phyloP scores from a whole-genome alignment of 2,888 invertebrate genomes.

The Drosophila maculinotata region DNA sequence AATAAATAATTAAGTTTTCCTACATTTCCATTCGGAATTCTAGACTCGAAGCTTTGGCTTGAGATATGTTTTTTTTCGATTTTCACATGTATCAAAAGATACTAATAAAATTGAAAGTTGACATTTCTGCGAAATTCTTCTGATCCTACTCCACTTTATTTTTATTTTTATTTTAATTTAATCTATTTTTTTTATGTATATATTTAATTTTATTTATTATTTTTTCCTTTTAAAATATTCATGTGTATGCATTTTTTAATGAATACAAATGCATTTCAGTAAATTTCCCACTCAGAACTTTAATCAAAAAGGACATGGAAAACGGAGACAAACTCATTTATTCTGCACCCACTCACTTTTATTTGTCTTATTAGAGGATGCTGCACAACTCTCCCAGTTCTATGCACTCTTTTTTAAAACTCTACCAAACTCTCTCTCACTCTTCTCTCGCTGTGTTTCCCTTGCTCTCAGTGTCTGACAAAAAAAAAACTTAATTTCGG shows the following conservation, averaged over 20 bases:
- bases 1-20: too few relatives aligned
- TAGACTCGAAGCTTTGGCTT: not conserved
- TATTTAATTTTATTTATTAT: not conserved
- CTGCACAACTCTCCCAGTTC: constrained; percentile 63
- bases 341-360: constrained; percentile 34
- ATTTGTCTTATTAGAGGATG: constrained; percentile 46
- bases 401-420: constrained; percentile 38
- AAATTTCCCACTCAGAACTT: constrained; percentile 27
- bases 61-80: not conserved
- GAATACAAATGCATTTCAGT: constrained; percentile 13
- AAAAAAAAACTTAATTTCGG: constrained; percentile 53
- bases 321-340: not conserved
- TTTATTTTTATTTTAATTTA: too few relatives aligned
- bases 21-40: too few relatives aligned
- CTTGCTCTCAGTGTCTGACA: constrained; percentile 30
- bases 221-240: too few relatives aligned
- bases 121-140: too few relatives aligned
- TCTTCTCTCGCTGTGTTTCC: constrained; percentile 22
- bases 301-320: constrained; percentile 42
- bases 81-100: not conserved
- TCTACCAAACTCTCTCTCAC: constrained; percentile 40
- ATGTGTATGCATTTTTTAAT: too few relatives aligned
- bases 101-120: too few relatives aligned
- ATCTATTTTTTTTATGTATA: not conserved
- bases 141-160: too few relatives aligned